Evolutionary conservation across 2,888 invertebrate species (phyloP).

Genomic region (Gisinianus flammeolus): DNA sequence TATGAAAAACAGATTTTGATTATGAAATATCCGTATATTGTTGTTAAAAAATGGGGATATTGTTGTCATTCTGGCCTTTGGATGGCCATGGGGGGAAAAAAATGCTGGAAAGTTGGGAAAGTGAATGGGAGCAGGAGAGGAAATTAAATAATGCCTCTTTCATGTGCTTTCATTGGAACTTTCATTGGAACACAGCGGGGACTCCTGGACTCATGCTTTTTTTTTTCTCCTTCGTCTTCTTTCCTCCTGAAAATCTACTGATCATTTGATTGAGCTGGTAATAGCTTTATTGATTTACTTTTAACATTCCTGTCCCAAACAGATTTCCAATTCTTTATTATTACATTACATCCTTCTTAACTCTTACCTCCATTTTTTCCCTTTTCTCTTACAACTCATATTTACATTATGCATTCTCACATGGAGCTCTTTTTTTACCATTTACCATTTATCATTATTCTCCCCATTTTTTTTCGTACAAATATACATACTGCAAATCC

Average conservation of each 20-base stretch:
- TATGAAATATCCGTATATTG: no score
- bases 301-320: conserved; percentile 36
- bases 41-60: no score
- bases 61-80: no score
- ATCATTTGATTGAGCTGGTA: conserved; percentile 46
- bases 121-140: conserved; percentile 31
- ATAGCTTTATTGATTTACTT: conserved; percentile 44
- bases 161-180: conserved; percentile 27
- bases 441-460: not conserved
- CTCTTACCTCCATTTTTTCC: not conserved
- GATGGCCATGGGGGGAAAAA: no score
- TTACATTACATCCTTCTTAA: not conserved
- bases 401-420: no score
- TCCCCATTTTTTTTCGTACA: conserved; percentile 2
- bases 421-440: not conserved
- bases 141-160: conserved; percentile 45
- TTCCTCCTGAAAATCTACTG: conserved; percentile 40
- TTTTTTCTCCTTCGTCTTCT: no score
- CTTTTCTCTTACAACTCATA: no score
- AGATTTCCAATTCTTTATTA: conserved; percentile 14
- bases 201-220: conserved; percentile 30
- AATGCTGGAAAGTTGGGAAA: no score
- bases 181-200: conserved; percentile 32
- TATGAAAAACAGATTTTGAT: no score
- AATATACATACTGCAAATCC: not conserved